Percentiles rank a stretch among this genome's conserved stretches.
Conservation (phyloP, 2,113 vertebrate genomes). For the Pedionomus torquatus region DNA sequence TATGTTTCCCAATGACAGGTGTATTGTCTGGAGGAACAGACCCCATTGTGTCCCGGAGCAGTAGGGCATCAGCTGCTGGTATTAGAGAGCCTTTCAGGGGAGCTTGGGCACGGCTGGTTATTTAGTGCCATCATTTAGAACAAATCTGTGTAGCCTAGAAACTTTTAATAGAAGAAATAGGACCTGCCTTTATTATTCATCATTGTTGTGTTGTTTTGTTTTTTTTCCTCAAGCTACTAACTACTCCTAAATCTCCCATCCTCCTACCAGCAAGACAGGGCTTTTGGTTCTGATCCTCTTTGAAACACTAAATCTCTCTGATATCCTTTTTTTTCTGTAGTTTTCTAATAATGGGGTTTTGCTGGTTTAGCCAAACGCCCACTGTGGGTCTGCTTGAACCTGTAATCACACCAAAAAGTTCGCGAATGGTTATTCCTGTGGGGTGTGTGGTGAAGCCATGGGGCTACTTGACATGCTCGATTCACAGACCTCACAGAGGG, state of each 20-base stretch:
- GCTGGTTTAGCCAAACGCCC: not conserved
- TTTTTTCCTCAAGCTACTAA: not conserved
- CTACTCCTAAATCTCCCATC: constrained; percentile 18
- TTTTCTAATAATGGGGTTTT: not conserved
- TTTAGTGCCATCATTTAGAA: constrained; percentile 40
- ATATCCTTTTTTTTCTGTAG: not conserved
- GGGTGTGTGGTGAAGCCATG: not conserved
- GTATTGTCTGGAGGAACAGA: constrained; percentile 77
- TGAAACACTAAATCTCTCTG: not conserved
- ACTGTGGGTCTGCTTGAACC: not conserved
- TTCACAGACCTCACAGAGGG: fast-evolving
- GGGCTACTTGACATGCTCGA: fast-evolving
- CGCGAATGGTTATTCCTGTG: not conserved
- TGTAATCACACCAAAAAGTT: not conserved
- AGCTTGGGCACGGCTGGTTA: not conserved
- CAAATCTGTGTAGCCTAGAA: constrained; percentile 38
- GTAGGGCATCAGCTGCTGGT: constrained; percentile 64
- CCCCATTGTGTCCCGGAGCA: constrained; percentile 72
- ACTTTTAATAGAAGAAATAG: constrained; percentile 2
- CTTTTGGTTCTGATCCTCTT: not conserved
- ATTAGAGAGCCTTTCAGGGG: constrained; percentile 22
- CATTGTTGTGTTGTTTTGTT: not conserved
- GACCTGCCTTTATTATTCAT: not conserved
- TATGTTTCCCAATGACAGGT: constrained; percentile 72
- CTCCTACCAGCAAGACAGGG: not conserved